Conservation (phyloP, 2,888 invertebrate species). For the Ochropacha duplaris region DNA sequence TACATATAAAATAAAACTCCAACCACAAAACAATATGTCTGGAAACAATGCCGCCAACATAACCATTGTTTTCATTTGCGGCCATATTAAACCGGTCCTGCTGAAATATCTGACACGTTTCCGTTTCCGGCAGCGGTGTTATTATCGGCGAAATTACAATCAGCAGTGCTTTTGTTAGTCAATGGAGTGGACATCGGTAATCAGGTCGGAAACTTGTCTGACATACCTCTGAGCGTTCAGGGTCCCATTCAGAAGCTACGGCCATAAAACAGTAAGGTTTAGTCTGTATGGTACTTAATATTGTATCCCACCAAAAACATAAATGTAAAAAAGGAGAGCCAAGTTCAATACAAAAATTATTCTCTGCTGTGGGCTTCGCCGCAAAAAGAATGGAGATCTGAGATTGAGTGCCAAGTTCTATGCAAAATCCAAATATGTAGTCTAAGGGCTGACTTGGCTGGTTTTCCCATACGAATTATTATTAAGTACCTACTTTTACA, state of each 20-base stretch:
- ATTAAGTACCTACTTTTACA: no score
- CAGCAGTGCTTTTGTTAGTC: constrained; percentile 30
- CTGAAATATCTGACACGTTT: constrained; percentile 37
- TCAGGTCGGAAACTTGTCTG: constrained; percentile 9
- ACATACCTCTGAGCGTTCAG: constrained; percentile 4
- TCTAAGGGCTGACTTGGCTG: no score
- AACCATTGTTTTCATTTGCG: constrained; percentile 39
- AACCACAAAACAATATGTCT: constrained; percentile 24
- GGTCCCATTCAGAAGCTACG: background rate
- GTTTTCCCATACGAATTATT: no score
- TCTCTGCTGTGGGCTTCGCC: no score
- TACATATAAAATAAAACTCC: constrained; percentile 30
- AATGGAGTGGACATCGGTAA: constrained; percentile 10
- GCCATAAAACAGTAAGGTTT: background rate
- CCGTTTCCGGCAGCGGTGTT: constrained; percentile 23
- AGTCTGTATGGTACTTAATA: background rate
- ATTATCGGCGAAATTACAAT: constrained; percentile 39
- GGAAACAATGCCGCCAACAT: constrained; percentile 33
- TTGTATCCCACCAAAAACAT: no score
- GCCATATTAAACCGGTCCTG: constrained; percentile 33
- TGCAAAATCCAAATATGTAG: no score
- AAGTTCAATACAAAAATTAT: no score
- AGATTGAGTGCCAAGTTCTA: no score
- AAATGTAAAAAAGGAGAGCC: no score
- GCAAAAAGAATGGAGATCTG: no score